Percentiles rank a stretch among this genome's conserved stretches.
Conservation (phyloP, 2,888 invertebrate genomes). For the Pseudeuparius sepicola region DNA sequence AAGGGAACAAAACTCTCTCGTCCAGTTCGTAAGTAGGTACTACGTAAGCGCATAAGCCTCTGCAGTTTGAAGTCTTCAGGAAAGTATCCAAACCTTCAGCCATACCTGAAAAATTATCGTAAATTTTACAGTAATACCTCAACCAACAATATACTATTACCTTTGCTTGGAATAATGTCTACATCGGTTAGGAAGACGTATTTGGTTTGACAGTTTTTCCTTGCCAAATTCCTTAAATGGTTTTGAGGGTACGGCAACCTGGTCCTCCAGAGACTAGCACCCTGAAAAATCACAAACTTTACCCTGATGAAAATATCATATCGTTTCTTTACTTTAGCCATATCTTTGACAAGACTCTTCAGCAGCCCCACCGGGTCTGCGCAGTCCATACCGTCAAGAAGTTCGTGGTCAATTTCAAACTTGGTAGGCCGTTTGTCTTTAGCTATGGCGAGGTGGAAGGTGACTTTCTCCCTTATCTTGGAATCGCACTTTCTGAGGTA, state of each 20-base stretch:
- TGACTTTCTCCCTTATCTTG: slow-evolving; percentile 60
- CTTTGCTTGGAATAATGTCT: slow-evolving; percentile 71
- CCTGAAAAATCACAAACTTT: slow-evolving; percentile 11
- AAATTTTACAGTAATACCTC: no score
- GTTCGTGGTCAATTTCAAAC: slow-evolving; percentile 32
- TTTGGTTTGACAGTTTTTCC: slow-evolving; percentile 72
- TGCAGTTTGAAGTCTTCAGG: slow-evolving; percentile 45
- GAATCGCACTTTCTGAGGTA: slow-evolving; percentile 68
- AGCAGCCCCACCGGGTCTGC: slow-evolving; percentile 56
- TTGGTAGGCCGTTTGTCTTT: slow-evolving; percentile 40
- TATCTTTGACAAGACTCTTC: slow-evolving; percentile 45
- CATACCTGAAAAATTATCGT: no score
- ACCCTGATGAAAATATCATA: not conserved
- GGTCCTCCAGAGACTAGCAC: slow-evolving; percentile 49
- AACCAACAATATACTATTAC: no score
- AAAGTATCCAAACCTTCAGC: slow-evolving; percentile 58
- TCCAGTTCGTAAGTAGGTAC: slow-evolving; percentile 86
- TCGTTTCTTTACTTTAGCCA: slow-evolving; percentile 3
- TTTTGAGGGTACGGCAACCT: slow-evolving; percentile 81
- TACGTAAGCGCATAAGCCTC: slow-evolving; percentile 69
- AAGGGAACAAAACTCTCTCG: slow-evolving; percentile 65
- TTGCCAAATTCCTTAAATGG: slow-evolving; percentile 75
- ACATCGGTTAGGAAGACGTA: slow-evolving; percentile 81
- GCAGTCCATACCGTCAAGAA: slow-evolving; percentile 47
- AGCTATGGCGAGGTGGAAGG: slow-evolving; percentile 67